phyloP scores from a whole-genome alignment of 2,113 vertebrate species.

The Chaetops frenatus region DNA sequence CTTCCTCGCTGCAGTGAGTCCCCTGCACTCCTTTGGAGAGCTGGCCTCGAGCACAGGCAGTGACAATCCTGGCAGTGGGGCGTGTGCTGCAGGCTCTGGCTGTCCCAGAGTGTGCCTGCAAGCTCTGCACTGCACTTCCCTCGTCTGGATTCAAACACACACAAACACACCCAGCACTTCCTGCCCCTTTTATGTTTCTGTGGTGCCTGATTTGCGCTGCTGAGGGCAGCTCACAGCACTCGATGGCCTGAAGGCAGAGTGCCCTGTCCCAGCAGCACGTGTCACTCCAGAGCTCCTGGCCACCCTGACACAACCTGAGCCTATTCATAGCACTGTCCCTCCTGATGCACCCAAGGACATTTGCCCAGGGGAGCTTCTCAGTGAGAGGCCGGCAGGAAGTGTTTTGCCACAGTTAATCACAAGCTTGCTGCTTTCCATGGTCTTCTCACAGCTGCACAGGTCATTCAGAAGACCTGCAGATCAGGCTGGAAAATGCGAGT shows the following conservation, averaged over 20 bases:
- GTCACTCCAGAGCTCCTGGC: neutral
- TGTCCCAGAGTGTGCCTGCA: fast-evolving
- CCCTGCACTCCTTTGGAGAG: neutral
- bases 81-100: neutral
- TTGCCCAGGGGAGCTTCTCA: neutral
- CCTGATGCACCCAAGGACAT: neutral
- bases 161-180: neutral
- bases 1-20: neutral
- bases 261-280: neutral
- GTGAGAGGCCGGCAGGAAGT: neutral
- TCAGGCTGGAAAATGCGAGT: neutral
- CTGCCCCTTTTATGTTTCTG: neutral
- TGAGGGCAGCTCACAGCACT: neutral
- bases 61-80: neutral
- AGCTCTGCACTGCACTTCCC: neutral
- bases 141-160: fast-evolving
- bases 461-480: neutral
- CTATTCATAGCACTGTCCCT: neutral
- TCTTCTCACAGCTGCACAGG: neutral
- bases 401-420: neutral
- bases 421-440: neutral
- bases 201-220: neutral
- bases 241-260: neutral
- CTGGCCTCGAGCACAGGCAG: neutral
- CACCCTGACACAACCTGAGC: neutral